phyloP scores from a whole-genome alignment of 2,888 invertebrate species.

The Phlogophora meticulosa region DNA sequence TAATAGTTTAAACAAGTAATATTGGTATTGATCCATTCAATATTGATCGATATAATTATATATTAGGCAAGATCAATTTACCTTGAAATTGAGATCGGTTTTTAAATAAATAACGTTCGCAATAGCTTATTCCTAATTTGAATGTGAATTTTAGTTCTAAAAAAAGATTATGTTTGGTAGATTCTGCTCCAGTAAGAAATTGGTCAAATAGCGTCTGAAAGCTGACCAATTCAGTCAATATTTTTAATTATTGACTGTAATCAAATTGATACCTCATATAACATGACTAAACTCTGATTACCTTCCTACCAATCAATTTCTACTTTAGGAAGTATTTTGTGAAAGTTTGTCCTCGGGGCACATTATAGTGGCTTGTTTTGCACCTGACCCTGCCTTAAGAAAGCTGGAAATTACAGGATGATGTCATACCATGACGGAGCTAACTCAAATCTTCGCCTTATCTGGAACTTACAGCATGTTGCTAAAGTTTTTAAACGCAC shows the following conservation, averaged over 20 bases:
- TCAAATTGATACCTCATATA: not conserved
- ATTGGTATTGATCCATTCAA: conserved; percentile 61
- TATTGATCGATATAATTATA: conserved; percentile 72
- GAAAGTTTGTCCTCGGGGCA: conserved; percentile 50
- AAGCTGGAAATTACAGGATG: conserved; percentile 57
- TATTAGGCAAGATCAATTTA: conserved; percentile 70
- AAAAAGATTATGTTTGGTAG: not conserved
- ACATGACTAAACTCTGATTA: not conserved
- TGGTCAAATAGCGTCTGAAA: not conserved
- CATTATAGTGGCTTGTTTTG: conserved; percentile 29
- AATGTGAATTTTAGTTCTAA: not conserved
- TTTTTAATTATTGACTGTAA: not conserved
- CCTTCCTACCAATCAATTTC: not conserved
- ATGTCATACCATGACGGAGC: conserved; percentile 56
- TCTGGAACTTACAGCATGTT: conserved; percentile 1
- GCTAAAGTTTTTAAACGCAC: not conserved
- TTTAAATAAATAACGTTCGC: conserved; percentile 18
- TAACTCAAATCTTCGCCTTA: conserved; percentile 28
- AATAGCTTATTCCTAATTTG: not conserved
- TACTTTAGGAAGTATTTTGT: conserved; percentile 17
- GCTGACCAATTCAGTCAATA: not conserved
- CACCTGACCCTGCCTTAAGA: conserved; percentile 44
- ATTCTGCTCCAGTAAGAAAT: too few species aligned
- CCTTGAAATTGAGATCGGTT: conserved; percentile 62
- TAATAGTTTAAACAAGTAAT: conserved; percentile 70